phyloP scores from a whole-genome alignment of 2,888 invertebrate species.

The Pomacea canaliculata region DNA sequence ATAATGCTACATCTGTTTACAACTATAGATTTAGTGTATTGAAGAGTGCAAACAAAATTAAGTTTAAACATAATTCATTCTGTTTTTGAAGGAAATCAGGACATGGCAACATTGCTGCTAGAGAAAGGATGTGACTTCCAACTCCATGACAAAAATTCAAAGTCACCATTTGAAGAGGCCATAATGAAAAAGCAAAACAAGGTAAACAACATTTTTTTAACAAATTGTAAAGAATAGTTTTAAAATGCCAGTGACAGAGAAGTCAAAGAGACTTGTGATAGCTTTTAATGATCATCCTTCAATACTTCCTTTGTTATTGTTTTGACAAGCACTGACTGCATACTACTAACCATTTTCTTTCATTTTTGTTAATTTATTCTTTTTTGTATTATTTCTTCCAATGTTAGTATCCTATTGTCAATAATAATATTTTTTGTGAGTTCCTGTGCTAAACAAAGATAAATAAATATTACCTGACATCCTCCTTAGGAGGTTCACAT shows the following conservation, averaged over 20 bases:
- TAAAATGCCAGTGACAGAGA: no score
- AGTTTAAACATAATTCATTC: no score
- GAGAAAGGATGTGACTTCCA: slow-evolving; percentile 48
- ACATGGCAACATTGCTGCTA: slow-evolving; percentile 44
- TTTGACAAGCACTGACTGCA: background rate
- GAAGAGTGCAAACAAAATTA: no score
- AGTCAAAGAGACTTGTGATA: no score
- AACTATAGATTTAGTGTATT: no score
- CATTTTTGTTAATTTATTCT: background rate
- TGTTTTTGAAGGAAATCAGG: slow-evolving; percentile 41
- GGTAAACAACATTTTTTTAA: slow-evolving; percentile 32
- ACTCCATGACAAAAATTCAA: slow-evolving; percentile 45
- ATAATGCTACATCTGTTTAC: no score
- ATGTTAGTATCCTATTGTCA: background rate
- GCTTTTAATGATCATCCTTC: background rate
- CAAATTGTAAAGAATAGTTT: no score
- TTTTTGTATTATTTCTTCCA: background rate
- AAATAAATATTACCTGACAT: no score
- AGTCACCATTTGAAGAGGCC: slow-evolving; percentile 52
- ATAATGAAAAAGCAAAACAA: slow-evolving; percentile 47
- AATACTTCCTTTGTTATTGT: background rate
- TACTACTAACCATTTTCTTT: background rate
- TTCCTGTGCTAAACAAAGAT: no score
- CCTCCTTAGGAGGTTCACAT: no score
- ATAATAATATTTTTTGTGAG: background rate